Base-by-base conservation (phyloP, 1,140 invertebrate genomes). In the Aphis gossypii region DNA sequence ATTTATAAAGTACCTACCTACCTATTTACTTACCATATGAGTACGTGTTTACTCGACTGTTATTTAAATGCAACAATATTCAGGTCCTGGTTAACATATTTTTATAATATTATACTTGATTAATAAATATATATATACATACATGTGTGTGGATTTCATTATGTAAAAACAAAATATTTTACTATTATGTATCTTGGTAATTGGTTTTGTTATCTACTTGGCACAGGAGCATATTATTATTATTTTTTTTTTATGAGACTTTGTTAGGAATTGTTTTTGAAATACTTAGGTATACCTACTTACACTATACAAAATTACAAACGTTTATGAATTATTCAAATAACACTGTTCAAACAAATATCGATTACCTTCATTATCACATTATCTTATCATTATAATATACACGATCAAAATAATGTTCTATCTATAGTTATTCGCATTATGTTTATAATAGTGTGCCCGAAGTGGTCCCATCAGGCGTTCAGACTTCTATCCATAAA, bases 121-220 rank as follows among this genome's bases (percentile, higher is more conserved):
- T 68, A 68, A 76, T 76, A 76, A 6, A 76, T n/a, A 76, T 11
- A 11, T 60, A 60, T 4, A 68, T 68, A 60, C n/a, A 76, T 44
- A 84, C 14, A 46, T n/a, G 38, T 20, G 4, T 18, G 38, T 6
- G 84, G 38, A 30, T 86, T 86, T 86, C 46, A 46, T 46, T 86
- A 46, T 46, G 38, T 46, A 86, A 46, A 46, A 86, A 86, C 25
- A 30, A 86, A 30, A 86, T 48, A n/a, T n/a, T 86, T n/a, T 86
- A 86, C 23, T 46, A 86, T 86, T 5, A n/a, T 86, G 84, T 86
- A 14, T 46, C 23, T 46, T 11, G 25, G 38, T 86, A 86, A 86
- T 86, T 86, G 84, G 41, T 86, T 86, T 86, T 46, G 84, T 86
- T 86, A 86, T 86, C 84, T 86, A 86, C 41, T 86, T 18, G 9